Conservation (phyloP, 1,140 invertebrate genomes). For the Drosophila kanapiae region DNA sequence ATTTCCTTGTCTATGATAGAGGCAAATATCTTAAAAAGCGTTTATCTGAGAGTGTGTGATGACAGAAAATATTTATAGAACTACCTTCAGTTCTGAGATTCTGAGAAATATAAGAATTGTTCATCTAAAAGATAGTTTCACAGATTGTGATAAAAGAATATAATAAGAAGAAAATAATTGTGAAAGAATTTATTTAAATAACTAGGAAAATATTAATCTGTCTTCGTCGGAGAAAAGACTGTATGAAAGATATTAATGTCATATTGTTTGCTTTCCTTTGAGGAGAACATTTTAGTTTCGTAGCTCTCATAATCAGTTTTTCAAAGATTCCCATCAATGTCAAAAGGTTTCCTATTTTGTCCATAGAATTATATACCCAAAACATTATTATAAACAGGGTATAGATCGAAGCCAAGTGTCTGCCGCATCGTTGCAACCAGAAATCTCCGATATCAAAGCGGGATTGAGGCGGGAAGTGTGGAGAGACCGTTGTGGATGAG, state of each 20-base stretch:
- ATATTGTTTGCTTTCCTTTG: not conserved
- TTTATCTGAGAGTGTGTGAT: slow-evolving; percentile 5
- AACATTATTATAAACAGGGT: not conserved
- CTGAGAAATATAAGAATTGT: not conserved
- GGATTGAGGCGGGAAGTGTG: slow-evolving; percentile 1
- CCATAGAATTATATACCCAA: not conserved
- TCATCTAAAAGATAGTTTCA: not conserved
- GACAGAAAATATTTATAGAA: slow-evolving; percentile 1
- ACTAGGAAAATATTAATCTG: no score
- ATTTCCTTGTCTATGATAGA: not conserved
- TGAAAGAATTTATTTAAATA: not conserved
- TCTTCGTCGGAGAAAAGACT: no score
- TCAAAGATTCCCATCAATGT: no score
- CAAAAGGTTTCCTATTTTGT: not conserved
- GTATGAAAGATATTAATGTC: not conserved
- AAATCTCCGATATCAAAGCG: slow-evolving; percentile 49
- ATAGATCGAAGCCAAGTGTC: slow-evolving; percentile 34
- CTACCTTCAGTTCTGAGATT: not conserved
- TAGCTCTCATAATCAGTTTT: no score
- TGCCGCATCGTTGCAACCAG: slow-evolving; percentile 45
- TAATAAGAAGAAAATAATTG: not conserved
- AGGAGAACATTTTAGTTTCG: no score
- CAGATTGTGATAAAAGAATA: not conserved
- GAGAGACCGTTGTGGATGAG: not conserved
- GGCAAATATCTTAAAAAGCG: not conserved